phyloP scores from a whole-genome alignment of 1,140 invertebrate species.

The Heterodera carotae region DNA sequence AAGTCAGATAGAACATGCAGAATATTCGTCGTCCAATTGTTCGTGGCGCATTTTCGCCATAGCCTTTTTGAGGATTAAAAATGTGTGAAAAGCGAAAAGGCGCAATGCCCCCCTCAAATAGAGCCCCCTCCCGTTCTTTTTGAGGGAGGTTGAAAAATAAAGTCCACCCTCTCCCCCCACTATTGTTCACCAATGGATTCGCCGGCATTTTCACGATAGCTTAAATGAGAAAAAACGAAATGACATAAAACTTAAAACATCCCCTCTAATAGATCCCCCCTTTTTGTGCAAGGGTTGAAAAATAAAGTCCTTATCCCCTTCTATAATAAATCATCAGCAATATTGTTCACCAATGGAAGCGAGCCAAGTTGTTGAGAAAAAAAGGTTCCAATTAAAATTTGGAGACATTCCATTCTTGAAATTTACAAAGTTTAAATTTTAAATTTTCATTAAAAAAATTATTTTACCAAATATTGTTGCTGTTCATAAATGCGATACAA shows the following conservation, averaged over 20 bases:
- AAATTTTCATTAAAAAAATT: conserved; percentile 5
- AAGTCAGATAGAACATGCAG: conserved; percentile 58
- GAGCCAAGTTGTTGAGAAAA: conserved; percentile 61
- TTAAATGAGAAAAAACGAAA: too few species aligned
- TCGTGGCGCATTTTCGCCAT: conserved; percentile 60
- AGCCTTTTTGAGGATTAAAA: conserved; percentile 39
- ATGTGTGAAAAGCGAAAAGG: not conserved
- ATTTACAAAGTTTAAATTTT: conserved; percentile 5
- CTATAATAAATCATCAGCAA: too few species aligned
- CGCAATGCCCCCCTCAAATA: too few species aligned
- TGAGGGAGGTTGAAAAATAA: too few species aligned
- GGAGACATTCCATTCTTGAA: conserved; percentile 35
- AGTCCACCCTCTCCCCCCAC: too few species aligned
- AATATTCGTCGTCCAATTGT: conserved; percentile 57
- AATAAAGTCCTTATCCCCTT: too few species aligned
- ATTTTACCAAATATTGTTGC: conserved; percentile 23
- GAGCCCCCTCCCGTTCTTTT: too few species aligned
- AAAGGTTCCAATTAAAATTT: conserved; percentile 61
- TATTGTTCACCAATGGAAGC: conserved; percentile 50
- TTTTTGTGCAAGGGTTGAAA: too few species aligned
- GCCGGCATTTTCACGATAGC: too few species aligned
- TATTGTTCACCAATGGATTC: too few species aligned
- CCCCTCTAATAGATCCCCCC: too few species aligned
- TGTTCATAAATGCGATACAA: conserved; percentile 15
- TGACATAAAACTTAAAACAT: too few species aligned